Percentiles rank a stretch among this genome's conserved stretches.
phyloP scores from a whole-genome alignment of 2,113 vertebrate species.

The Coptodon rendalli region DNA sequence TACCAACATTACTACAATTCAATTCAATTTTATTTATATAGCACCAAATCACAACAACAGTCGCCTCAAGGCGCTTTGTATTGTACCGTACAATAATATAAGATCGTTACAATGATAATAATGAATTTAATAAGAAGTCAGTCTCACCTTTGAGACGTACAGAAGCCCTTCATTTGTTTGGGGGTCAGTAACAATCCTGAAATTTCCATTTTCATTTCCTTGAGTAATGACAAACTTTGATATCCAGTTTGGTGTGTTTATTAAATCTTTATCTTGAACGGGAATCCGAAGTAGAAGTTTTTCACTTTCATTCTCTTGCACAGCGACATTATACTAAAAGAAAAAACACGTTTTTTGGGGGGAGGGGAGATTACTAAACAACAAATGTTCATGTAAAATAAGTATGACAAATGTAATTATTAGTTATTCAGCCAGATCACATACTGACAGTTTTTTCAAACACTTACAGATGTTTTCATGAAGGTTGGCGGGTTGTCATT shows the following conservation, averaged over 20 bases:
- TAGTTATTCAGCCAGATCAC: rapidly evolving
- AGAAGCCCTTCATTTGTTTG: conserved; percentile 81
- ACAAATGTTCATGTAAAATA: too few relatives aligned
- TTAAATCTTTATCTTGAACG: conserved; percentile 76
- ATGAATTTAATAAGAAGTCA: background rate
- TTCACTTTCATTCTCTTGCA: conserved; percentile 77
- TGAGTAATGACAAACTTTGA: conserved; percentile 76
- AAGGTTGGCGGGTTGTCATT: conserved; percentile 85
- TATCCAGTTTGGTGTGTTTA: conserved; percentile 71
- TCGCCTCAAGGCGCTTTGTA: too few relatives aligned
- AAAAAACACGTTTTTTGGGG: background rate
- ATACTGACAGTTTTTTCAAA: background rate
- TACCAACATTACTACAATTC: background rate
- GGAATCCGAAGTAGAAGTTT: conserved; percentile 75
- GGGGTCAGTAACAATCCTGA: conserved; percentile 80
- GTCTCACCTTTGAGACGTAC: conserved; percentile 80
- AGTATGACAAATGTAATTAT: too few relatives aligned
- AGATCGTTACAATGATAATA: too few relatives aligned
- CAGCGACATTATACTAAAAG: conserved; percentile 68
- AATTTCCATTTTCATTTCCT: conserved; percentile 81
- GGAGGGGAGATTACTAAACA: background rate
- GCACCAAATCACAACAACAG: too few relatives aligned
- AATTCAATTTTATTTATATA: too few relatives aligned
- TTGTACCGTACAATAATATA: too few relatives aligned
- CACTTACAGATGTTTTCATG: conserved; percentile 74